Percentiles rank a stretch among this genome's conserved stretches.
Evolutionary conservation across 2,888 invertebrate genomes (phyloP).

Genomic region (Leptogaster cylindrica): DNA sequence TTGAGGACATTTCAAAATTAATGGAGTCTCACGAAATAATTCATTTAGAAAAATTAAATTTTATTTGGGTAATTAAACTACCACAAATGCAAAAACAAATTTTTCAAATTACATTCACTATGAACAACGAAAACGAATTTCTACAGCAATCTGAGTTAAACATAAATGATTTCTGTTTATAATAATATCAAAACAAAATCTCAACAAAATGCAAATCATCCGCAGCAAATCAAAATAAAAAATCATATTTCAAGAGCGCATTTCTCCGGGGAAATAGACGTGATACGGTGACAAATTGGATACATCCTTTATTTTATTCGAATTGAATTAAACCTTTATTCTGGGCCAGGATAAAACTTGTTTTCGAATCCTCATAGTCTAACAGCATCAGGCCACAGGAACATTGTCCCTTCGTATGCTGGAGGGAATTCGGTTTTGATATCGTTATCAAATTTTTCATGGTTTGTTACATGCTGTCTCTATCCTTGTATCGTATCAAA

Average conservation of each 20-base stretch:
- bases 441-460: slow-evolving; percentile 33
- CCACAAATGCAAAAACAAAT: no score
- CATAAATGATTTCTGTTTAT: no score
- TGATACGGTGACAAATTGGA: slow-evolving; percentile 29
- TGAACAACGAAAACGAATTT: no score
- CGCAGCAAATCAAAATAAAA: no score
- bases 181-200: no score
- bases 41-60: no score
- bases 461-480: slow-evolving; percentile 10
- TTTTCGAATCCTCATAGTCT: not conserved
- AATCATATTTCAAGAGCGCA: not conserved
- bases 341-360: not conserved
- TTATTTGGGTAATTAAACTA: no score
- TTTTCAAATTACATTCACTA: no score
- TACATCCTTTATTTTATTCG: slow-evolving; percentile 27
- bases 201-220: no score
- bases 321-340: slow-evolving; percentile 36
- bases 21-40: no score
- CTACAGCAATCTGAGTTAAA: no score
- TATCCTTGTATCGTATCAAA: slow-evolving; percentile 3
- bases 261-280: not conserved
- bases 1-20: no score
- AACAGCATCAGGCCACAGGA: slow-evolving; percentile 9
- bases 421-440: slow-evolving; percentile 25
- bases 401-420: slow-evolving; percentile 30